phyloP scores from a whole-genome alignment of 2,113 vertebrate genomes.

The Rutilus rutilus region DNA sequence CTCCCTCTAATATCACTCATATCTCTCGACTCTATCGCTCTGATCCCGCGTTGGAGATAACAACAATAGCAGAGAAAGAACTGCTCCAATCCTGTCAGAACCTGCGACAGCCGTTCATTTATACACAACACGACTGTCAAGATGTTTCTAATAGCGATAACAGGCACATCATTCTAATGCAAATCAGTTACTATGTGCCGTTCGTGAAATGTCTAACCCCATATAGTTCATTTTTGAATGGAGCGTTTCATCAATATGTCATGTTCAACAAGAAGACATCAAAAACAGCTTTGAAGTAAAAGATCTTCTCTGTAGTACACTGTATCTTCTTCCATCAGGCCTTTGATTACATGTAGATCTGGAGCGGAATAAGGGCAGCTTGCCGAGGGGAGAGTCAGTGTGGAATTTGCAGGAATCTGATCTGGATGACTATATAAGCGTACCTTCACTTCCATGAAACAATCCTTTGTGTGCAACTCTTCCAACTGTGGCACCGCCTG shows the following conservation, averaged over 20 bases:
- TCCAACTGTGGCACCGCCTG: slow-evolving; percentile 27
- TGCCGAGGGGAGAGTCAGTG: slow-evolving; percentile 47
- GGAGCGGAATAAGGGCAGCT: slow-evolving; percentile 9
- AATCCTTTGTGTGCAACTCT: slow-evolving; percentile 48
- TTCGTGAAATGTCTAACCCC: not conserved
- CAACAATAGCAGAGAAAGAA: slow-evolving; percentile 18
- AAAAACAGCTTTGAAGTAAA: slow-evolving; percentile 42
- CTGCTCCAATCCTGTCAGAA: slow-evolving; percentile 9
- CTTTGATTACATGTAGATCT: slow-evolving; percentile 32
- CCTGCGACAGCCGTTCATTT: not conserved
- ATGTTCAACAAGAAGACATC: slow-evolving; percentile 47
- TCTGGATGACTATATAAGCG: slow-evolving; percentile 37
- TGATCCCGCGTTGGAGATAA: not conserved
- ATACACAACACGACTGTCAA: slow-evolving; percentile 4
- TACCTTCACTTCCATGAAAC: slow-evolving; percentile 52
- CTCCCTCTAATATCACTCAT: slow-evolving; percentile 3
- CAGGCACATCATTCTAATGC: not conserved
- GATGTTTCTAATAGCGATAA: not conserved
- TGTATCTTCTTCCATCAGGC: slow-evolving; percentile 38
- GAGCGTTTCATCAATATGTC: slow-evolving; percentile 29
- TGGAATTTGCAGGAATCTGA: slow-evolving; percentile 55
- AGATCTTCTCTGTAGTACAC: slow-evolving; percentile 10
- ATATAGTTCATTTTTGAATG: not conserved
- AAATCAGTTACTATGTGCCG: not conserved
- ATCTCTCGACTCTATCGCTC: not conserved